A percentile compares a stretch with the other conserved stretches of the same genome.
phyloP scores from a whole-genome alignment of 2,797 vertebrate genomes.

The Artibeus lituratus region DNA sequence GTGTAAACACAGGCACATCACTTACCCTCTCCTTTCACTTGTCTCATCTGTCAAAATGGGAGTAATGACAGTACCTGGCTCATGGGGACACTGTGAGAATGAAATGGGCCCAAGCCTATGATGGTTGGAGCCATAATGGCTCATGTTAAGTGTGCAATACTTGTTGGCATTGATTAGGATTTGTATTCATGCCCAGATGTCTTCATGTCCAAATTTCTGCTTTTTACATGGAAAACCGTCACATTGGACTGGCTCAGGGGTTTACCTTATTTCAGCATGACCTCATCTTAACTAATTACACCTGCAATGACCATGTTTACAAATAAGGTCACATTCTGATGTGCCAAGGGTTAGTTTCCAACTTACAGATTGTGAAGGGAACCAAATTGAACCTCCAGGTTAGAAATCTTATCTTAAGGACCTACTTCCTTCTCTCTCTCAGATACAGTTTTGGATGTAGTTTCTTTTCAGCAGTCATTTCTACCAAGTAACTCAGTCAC shows the following conservation, averaged over 20 bases:
- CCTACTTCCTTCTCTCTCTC: neutral
- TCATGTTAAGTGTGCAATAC: no score
- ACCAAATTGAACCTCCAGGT: neutral
- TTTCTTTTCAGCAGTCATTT: neutral
- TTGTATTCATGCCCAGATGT: neutral
- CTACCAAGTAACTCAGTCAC: neutral
- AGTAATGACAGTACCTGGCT: neutral
- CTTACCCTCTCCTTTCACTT: neutral
- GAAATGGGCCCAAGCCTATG: neutral
- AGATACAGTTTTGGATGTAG: neutral
- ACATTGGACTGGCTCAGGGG: neutral
- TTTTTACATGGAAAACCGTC: neutral
- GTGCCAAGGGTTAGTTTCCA: neutral
- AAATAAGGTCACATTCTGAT: neutral
- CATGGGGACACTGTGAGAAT: rapidly evolving
- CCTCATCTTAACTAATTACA: neutral
- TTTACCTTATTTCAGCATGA: neutral
- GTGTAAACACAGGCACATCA: neutral
- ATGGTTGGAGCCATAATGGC: rapidly evolving
- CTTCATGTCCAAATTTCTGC: neutral
- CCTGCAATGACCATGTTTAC: neutral
- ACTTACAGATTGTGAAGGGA: no score
- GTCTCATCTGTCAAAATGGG: neutral
- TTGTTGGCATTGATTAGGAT: neutral
- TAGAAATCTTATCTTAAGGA: neutral